These are phyloP conservation scores for Eremobia ochroleuca DNA, from an alignment of 2,888 invertebrate species.

Conservation along the genomic window DNA sequence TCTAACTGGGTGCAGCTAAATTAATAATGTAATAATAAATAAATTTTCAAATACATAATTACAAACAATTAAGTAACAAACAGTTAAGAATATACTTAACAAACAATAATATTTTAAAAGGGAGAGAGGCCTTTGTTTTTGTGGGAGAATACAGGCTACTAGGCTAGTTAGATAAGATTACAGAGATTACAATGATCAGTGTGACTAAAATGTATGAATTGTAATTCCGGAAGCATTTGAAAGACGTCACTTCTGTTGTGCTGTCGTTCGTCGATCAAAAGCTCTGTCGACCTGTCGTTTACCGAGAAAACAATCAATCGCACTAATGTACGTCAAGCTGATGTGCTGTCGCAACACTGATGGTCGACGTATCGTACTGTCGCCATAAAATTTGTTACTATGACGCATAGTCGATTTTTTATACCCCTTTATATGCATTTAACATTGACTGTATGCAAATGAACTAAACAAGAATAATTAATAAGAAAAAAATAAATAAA, in stretches of 20 bases:
- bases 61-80: no score
- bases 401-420: neutral
- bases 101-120: slow-evolving; percentile 5
- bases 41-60: neutral
- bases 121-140: neutral
- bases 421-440: slow-evolving; percentile 17
- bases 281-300: no score
- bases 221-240: neutral
- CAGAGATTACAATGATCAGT: neutral
- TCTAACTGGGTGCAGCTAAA: neutral
- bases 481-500: neutral
- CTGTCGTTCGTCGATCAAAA: no score
- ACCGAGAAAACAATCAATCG: no score
- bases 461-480: neutral
- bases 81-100: no score
- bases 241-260: neutral
- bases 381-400: neutral
- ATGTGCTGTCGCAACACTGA: neutral
- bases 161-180: neutral
- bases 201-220: neutral
- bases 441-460: neutral
- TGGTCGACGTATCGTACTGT: neutral
- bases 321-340: no score
- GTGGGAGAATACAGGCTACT: neutral
- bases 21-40: neutral